Evolutionary conservation across 1,140 invertebrate species (phyloP).

Genomic region (Drosophila biarmipes): DNA sequence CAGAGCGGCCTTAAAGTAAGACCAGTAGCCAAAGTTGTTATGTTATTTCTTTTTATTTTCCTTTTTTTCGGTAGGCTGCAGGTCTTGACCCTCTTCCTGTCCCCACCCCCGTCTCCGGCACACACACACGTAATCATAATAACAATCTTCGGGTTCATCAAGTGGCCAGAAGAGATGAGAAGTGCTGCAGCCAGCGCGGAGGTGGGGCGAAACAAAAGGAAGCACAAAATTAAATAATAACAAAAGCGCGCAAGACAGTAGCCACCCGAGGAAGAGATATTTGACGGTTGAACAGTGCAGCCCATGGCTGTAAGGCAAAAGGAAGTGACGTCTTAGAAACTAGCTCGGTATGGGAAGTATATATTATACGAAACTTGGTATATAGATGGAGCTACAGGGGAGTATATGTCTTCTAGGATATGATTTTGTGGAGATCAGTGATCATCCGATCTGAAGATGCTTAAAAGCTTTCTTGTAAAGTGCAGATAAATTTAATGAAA

Average conservation of each 20-base stretch:
- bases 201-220: conserved; percentile 52
- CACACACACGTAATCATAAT: conserved; percentile 52
- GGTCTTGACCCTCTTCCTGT: conserved; percentile 60
- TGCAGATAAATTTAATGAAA: too few relatives aligned
- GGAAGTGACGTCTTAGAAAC: too few relatives aligned
- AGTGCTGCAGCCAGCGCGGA: conserved; percentile 22
- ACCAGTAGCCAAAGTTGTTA: conserved; percentile 77
- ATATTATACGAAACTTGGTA: not conserved
- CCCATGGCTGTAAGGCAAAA: not conserved
- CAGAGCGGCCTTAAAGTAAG: conserved; percentile 52
- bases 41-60: conserved; percentile 32
- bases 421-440: too few relatives aligned
- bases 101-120: conserved; percentile 2
- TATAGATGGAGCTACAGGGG: not conserved
- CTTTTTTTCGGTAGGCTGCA: conserved; percentile 39
- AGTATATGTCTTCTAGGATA: not conserved
- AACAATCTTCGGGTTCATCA: conserved; percentile 56
- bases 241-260: conserved; percentile 76
- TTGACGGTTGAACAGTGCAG: conserved; percentile 29
- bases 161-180: conserved; percentile 40
- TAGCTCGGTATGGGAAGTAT: too few relatives aligned
- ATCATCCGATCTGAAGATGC: too few relatives aligned
- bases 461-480: too few relatives aligned
- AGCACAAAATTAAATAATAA: conserved; percentile 72
- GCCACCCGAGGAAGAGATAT: conserved; percentile 47